Conservation (phyloP, 2,797 vertebrate species). For the Melanotaenia nigrans region DNA sequence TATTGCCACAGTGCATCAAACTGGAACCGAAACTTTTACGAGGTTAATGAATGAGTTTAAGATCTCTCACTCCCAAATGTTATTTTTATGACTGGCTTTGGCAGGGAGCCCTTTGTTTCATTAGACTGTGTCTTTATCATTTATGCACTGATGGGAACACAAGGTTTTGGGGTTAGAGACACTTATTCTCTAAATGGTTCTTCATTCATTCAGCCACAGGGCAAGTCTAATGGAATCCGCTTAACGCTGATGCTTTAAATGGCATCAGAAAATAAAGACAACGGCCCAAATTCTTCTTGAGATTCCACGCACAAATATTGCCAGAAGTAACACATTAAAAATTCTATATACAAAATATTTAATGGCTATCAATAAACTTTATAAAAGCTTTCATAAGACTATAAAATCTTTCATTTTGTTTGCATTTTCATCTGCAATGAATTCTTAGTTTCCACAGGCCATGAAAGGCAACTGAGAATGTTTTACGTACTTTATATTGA, state of each 20-base stretch:
- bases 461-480: conserved; percentile 69
- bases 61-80: conserved; percentile 78
- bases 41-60: conserved; percentile 77
- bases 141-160: conserved; percentile 81
- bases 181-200: conserved; percentile 82
- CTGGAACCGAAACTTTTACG: conserved; percentile 58
- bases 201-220: conserved; percentile 82
- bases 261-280: conserved; percentile 59
- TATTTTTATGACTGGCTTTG: conserved; percentile 82
- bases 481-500: conserved; percentile 82
- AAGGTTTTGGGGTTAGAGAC: conserved; percentile 81
- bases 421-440: conserved; percentile 76
- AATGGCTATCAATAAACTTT: conserved; percentile 73
- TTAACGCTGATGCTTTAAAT: conserved; percentile 77
- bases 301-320: conserved; percentile 62
- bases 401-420: conserved; percentile 77
- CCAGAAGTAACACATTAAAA: conserved; percentile 74
- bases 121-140: conserved; percentile 83
- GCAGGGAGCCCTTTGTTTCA: conserved; percentile 82
- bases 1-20: conserved; percentile 25
- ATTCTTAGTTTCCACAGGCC: conserved; percentile 74
- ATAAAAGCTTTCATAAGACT: conserved; percentile 73
- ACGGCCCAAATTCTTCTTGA: conserved; percentile 63
- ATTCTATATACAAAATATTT: conserved; percentile 74
- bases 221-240: conserved; percentile 82